Evolutionary conservation across 1,140 invertebrate species (phyloP).

Genomic region (Colletes latitarsis): DNA sequence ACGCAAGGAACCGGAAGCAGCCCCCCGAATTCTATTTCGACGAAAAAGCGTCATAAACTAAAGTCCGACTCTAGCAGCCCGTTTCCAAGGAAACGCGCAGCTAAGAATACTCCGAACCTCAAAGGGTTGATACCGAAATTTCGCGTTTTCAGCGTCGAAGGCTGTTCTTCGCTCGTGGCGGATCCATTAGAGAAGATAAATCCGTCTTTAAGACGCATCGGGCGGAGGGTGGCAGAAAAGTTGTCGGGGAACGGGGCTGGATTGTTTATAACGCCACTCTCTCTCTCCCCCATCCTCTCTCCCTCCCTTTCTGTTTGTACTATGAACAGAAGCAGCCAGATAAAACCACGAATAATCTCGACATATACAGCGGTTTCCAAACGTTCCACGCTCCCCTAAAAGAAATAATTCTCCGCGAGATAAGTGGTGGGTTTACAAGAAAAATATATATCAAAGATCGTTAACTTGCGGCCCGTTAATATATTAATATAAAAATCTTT

Average conservation of each 20-base stretch:
- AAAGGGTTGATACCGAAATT: slow-evolving; percentile 13
- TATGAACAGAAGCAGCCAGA: too few relatives aligned
- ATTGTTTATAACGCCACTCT: slow-evolving; percentile 26
- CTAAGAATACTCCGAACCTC: slow-evolving; percentile 13
- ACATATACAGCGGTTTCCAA: too few relatives aligned
- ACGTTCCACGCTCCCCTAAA: too few relatives aligned
- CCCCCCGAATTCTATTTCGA: neutral
- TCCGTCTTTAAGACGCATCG: slow-evolving; percentile 1
- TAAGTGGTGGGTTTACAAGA: too few relatives aligned
- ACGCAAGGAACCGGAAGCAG: too few relatives aligned
- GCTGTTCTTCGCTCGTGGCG: neutral
- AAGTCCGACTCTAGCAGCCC: neutral
- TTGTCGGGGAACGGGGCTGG: too few relatives aligned
- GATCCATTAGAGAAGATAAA: slow-evolving; percentile 22
- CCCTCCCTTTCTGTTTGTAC: too few relatives aligned
- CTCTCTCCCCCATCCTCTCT: neutral
- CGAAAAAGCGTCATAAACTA: neutral
- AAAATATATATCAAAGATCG: too few relatives aligned
- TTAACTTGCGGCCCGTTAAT: too few relatives aligned
- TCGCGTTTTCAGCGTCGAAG: neutral
- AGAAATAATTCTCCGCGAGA: too few relatives aligned
- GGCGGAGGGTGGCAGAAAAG: neutral
- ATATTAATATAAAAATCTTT: too few relatives aligned
- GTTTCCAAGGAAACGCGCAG: neutral
- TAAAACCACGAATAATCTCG: too few relatives aligned